Conservation (phyloP, 2,888 invertebrate genomes). For the Amiota communis region DNA sequence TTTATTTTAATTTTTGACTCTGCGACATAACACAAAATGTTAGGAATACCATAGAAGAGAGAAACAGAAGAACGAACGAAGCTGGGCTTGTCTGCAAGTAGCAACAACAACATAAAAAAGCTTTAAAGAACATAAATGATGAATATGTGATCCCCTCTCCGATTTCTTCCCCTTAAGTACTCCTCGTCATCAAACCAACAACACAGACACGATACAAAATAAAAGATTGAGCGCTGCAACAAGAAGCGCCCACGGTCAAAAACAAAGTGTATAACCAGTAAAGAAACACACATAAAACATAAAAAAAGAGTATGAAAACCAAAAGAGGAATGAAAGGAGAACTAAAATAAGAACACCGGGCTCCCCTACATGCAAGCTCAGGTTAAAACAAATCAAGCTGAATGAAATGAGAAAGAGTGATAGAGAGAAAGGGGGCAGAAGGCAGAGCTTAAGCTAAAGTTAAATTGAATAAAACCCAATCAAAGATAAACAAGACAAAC, state of each 20-base stretch:
- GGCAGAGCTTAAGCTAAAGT: slow-evolving; percentile 31
- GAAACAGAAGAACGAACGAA: neutral
- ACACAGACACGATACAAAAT: neutral
- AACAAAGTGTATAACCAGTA: neutral
- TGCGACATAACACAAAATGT: too few species aligned
- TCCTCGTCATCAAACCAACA: neutral
- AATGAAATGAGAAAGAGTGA: neutral
- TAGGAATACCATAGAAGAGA: too few species aligned
- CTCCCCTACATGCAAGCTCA: slow-evolving; percentile 12
- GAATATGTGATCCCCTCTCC: too few species aligned
- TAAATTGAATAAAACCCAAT: slow-evolving; percentile 35
- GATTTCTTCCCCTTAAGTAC: neutral
- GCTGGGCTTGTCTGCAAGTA: neutral
- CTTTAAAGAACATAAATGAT: slow-evolving; percentile 11
- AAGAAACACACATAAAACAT: neutral
- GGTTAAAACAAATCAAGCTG: neutral
- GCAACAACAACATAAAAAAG: slow-evolving; percentile 19
- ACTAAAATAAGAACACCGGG: neutral
- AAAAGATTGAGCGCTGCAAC: slow-evolving; percentile 22
- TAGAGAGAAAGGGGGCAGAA: neutral
- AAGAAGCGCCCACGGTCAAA: slow-evolving; percentile 28
- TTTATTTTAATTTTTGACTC: too few species aligned
- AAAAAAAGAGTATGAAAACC: neutral
- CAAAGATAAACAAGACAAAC: slow-evolving; percentile 35
- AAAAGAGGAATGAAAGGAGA: neutral